phyloP scores from a whole-genome alignment of 35 echinoderm and acorn worm genomes.

The Heliocidaris erythrogramma region DNA sequence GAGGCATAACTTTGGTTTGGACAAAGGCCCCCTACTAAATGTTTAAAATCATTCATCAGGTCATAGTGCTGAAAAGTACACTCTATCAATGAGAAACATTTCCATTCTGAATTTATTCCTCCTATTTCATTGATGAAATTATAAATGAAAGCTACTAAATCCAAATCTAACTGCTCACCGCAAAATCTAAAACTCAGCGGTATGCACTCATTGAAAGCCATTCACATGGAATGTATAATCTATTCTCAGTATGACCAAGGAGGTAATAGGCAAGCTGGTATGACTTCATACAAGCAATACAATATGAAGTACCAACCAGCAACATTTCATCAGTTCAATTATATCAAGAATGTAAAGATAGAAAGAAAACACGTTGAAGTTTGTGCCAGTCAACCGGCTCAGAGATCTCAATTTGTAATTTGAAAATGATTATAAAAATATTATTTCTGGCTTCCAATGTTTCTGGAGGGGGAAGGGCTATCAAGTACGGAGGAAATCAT shows the following conservation, averaged over 20 bases:
- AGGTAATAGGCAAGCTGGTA: too few relatives aligned
- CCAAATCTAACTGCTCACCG: neutral
- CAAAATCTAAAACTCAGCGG: neutral
- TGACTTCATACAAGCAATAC: neutral
- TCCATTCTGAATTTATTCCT: too few relatives aligned
- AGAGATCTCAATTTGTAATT: conserved; percentile 16
- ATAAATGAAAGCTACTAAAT: too few relatives aligned
- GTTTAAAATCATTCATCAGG: too few relatives aligned
- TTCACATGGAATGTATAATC: neutral
- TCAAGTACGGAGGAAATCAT: neutral
- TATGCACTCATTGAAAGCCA: neutral
- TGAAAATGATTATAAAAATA: conserved; percentile 37
- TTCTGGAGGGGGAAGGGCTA: conserved; percentile 9
- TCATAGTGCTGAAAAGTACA: too few relatives aligned
- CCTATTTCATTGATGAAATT: too few relatives aligned
- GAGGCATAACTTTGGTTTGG: too few relatives aligned
- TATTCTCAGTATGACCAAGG: neutral
- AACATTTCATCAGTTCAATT: neutral
- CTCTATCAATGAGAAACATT: too few relatives aligned
- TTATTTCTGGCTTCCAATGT: neutral
- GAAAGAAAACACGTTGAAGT: neutral
- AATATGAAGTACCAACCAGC: neutral
- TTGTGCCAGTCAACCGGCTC: neutral
- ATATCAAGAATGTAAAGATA: neutral
- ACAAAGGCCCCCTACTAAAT: too few relatives aligned